Evolutionary conservation across 1,140 invertebrate genomes (phyloP).

Genomic region (Cydia pomonella): DNA sequence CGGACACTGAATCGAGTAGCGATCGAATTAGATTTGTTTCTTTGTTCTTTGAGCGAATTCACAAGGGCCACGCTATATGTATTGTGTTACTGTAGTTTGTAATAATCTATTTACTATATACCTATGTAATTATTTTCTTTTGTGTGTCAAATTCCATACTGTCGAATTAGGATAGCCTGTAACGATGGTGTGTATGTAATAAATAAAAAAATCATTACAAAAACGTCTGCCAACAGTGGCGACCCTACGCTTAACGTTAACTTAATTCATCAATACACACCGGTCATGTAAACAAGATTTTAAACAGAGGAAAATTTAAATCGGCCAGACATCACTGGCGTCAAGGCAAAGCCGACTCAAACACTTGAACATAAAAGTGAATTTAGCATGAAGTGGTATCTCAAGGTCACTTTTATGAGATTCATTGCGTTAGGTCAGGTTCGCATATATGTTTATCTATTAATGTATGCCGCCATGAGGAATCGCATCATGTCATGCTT

Average conservation of each 20-base stretch:
- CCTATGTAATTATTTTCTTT: no score
- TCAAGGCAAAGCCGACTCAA: neutral
- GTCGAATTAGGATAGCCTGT: no score
- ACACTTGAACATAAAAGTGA: neutral
- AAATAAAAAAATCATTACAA: no score
- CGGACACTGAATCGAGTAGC: no score
- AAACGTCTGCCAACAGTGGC: neutral
- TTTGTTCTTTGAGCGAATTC: no score
- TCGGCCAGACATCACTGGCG: neutral
- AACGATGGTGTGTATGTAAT: no score
- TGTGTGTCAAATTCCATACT: no score
- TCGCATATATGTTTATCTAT: constrained; percentile 8
- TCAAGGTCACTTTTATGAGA: neutral
- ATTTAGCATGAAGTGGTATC: neutral
- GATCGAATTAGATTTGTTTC: no score
- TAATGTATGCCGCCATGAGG: neutral
- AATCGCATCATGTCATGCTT: neutral
- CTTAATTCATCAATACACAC: neutral
- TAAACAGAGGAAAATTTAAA: constrained; percentile 22
- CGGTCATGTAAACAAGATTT: neutral
- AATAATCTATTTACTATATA: no score
- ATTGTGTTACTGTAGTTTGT: no score
- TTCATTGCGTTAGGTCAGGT: constrained; percentile 4
- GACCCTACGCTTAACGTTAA: constrained; percentile 14
- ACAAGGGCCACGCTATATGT: no score